Evolutionary conservation across 2,888 invertebrate genomes (phyloP).

Genomic region (Microctonus aethiopoides): DNA sequence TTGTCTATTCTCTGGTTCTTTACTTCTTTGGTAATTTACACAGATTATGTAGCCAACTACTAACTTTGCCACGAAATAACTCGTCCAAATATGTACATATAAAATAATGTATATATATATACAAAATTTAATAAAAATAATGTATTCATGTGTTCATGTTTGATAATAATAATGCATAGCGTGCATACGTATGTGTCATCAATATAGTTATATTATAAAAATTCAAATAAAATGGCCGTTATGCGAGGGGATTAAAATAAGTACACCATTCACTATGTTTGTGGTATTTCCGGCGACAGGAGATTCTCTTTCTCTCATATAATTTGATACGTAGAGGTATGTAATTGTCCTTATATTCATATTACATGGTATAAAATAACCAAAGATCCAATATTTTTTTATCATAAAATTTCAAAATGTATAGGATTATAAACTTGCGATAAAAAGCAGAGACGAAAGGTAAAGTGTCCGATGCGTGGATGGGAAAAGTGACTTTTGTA

Average conservation of each 20-base stretch:
- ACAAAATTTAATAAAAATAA: neutral
- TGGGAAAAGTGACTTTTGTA: no score
- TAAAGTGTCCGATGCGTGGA: no score
- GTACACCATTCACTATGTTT: conserved; percentile 57
- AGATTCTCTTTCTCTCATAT: conserved; percentile 33
- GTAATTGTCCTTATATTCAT: conserved; percentile 16
- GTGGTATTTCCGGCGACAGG: conserved; percentile 56
- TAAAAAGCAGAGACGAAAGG: neutral
- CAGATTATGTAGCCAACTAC: neutral
- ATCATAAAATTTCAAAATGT: neutral
- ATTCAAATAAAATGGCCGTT: conserved; percentile 40
- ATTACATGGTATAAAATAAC: conserved; percentile 11
- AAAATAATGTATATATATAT: neutral
- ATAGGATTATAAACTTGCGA: neutral
- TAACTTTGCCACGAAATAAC: neutral
- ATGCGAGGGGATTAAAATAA: conserved; percentile 54
- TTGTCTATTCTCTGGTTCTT: conserved; percentile 1
- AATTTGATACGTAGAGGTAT: conserved; percentile 47
- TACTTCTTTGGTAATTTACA: neutral
- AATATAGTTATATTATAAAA: neutral
- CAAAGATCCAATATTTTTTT: neutral
- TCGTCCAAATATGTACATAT: neutral
- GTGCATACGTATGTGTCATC: neutral
- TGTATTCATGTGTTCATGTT: neutral
- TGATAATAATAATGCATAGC: neutral